Conservation (phyloP, 2,113 vertebrate species). For the Acanthochromis polyacanthus region DNA sequence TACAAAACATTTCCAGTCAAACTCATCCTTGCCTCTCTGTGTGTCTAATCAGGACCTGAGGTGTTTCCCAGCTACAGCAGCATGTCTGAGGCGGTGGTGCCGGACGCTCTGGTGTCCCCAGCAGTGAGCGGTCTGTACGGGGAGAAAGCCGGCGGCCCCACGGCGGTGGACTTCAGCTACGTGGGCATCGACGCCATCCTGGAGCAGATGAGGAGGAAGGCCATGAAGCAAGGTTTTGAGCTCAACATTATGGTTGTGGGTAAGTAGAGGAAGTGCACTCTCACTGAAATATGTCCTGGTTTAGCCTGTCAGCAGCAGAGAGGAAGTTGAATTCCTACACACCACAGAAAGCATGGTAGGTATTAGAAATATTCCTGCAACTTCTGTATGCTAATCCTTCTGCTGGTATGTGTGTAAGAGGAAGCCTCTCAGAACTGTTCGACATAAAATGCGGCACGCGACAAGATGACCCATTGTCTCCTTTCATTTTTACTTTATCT, state of each 20-base stretch:
- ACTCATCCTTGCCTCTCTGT: constrained; percentile 10
- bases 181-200: constrained; percentile 98
- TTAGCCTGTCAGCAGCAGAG: too few relatives aligned
- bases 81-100: constrained; percentile 89
- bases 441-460: neutral
- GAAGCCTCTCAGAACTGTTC: neutral
- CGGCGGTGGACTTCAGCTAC: constrained; percentile 90
- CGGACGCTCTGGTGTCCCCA: constrained; percentile 70
- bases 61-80: constrained; percentile 80
- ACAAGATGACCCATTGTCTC: neutral
- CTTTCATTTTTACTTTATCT: neutral
- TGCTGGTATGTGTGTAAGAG: neutral
- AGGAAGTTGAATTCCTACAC: too few relatives aligned
- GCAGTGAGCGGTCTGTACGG: constrained; percentile 72
- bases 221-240: constrained; percentile 99
- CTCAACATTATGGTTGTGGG: constrained; percentile 95
- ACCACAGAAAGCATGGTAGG: too few relatives aligned
- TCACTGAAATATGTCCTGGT: neutral
- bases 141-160: constrained; percentile 83
- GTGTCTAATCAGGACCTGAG: constrained; percentile 75
- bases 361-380: too few relatives aligned
- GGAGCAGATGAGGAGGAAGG: constrained; percentile 98
- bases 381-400: neutral
- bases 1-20: neutral
- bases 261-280: constrained; percentile 44